Conservation (phyloP, 2,113 vertebrate genomes). For the Pelobates fuscus region DNA sequence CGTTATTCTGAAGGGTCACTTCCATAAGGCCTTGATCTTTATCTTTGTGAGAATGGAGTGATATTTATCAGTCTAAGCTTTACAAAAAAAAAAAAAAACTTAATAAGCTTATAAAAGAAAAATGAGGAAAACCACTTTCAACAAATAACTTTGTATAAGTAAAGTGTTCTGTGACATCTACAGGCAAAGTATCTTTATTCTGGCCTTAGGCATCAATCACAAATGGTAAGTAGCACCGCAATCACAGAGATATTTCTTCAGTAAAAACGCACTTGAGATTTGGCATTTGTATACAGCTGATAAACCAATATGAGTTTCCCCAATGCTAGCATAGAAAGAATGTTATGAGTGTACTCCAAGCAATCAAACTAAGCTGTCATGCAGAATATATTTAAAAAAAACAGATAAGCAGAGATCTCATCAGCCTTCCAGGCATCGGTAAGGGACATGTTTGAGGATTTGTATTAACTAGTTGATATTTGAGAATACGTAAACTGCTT, state of each 20-base stretch:
- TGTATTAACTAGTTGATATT: neutral
- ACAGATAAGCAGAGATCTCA: neutral
- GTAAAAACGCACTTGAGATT: neutral
- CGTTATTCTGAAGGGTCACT: no score
- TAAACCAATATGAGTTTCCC: slow-evolving; percentile 7
- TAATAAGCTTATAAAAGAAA: neutral
- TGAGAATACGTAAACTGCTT: neutral
- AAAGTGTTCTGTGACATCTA: neutral
- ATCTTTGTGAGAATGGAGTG: no score
- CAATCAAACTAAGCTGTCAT: neutral
- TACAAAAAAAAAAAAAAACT: no score
- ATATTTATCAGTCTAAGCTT: no score
- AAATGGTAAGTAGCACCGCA: neutral
- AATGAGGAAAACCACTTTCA: neutral
- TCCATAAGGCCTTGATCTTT: no score
- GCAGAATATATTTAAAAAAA: slow-evolving; percentile 14
- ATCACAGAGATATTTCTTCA: neutral
- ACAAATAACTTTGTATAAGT: neutral
- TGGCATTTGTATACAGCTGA: neutral
- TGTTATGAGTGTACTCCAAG: slow-evolving; percentile 1
- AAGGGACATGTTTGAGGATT: neutral
- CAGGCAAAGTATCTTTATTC: neutral
- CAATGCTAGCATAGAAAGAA: neutral
- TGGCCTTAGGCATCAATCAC: neutral
- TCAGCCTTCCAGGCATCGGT: neutral